Evolutionary conservation across 2,888 invertebrate species (phyloP), one percentile per base, ranked within the genome.

Genomic region (Drosophila affinis): DNA sequence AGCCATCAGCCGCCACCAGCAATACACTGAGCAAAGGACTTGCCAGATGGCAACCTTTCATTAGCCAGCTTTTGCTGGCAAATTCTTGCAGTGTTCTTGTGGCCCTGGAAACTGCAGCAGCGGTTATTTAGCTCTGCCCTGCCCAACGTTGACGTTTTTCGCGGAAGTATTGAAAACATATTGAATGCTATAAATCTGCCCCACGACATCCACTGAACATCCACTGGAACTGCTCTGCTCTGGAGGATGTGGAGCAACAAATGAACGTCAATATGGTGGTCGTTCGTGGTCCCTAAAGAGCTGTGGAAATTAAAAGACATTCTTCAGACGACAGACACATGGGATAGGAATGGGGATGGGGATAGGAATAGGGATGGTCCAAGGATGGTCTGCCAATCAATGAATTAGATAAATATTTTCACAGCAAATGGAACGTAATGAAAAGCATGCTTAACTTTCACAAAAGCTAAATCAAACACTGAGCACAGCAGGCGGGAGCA

Each of bases 151-250:
- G 76, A 79, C 79, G 55, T 63, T 76, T 17, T 74, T 68, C 79
- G 79, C 80, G 79, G 62, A 81, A 79, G 74, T 79, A 81, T 79
- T 81, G 79, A 76, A 70, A 81, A 81, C 81, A 79, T 79, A 84
- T 82, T 84, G 82, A 81, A 79, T 73, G 79, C 77, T 65, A 82
- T 82, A 82, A 81, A 82, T 82, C 81, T 78, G 75, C 60, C 45
- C 27, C n/a, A n/a, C 74, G 65, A 49, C 58, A 53, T 47, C 62
- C 53, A 53, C 44, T 29, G 14, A 18, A 29, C 46, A 44, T 24
- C 49, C 27, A 29, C 29, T 21, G 18, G 29, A 29, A 29, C 39
- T n/a, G 7, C 39, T 10, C 32, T 32, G 32, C n/a, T n/a, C n/a
- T n/a, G n/a, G 6, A 6, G 27, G 5, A 5, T 14, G 39, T 39